Evolutionary conservation across 2,888 invertebrate genomes (phyloP), one percentile per base, ranked within the genome.

Genomic region (Pherbina coryleti): DNA sequence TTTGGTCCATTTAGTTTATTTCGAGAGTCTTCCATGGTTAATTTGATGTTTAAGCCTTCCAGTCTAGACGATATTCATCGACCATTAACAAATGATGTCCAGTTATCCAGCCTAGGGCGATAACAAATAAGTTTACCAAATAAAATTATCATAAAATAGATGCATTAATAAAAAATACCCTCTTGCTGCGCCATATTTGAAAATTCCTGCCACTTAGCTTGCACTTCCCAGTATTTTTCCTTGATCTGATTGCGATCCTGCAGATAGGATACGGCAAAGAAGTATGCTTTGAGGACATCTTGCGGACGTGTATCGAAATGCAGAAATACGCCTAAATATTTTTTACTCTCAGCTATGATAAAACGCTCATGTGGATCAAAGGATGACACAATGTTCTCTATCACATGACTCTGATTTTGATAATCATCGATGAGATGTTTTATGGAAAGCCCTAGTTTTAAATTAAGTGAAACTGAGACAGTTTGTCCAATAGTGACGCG

Each of bases 401-500:
- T 87, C 34, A 87, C 86, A 74, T 86, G 87, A 78, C 88, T 87
- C n/a, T 49, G 49, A 74, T 85, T 88, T 77, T 89, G 87, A 79
- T 88, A 89, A 78, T 90, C 89, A 70, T 89, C 87, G 28, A 89
- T 85, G 2, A 90, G 84, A 83, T 88, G 82, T 77, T 88, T 89
- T 0, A 88, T 88, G 19, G 89, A 89, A 17, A 90, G 79, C 3
- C 90, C 90, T 14, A 90, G 82, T 7, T 85, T 84, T 25, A 90
- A 87, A 75, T 88, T 87, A 4, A 89, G 82, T 1, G 90, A 89
- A 1, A 90, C 88, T 0, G 90, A 90, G 0, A 90, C 90, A 0
- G 92, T 92, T 83, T 89, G 88, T 69, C 93, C 92, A 69, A 93
- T 84, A 34, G 94, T 89, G 5, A 95, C 92, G 25, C 94, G 93